Base-by-base conservation (phyloP, 2,888 invertebrate species). In the Rhaphigaster nebulosa region DNA sequence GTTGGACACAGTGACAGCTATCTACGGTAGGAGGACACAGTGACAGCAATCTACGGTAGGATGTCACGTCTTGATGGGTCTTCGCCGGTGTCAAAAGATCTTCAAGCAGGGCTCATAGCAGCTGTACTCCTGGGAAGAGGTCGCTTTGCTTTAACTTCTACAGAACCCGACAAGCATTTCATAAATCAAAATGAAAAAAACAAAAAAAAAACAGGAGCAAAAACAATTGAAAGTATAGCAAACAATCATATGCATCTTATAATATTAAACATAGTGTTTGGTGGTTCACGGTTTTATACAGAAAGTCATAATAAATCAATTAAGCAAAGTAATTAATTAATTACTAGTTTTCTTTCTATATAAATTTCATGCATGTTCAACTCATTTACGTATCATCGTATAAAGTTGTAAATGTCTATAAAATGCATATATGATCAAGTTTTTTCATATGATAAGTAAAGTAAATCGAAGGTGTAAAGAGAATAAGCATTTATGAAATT, bases 61-160 rank as follows among this genome's bases (percentile, higher is more conserved):
- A 38, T 23, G 34, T 15, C 13, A 34, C 6, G 34, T 34, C 70
- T 76, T 34, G 70, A 20, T 38, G 70, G 26, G 70, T 23, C 70
- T 34, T 76, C 70, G 70, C 18, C 1, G 29, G 70, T 29, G 29
- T 18, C 15, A 34, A 70, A 76, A 6, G 70, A 20, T 76, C 70
- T 76, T 76, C 70, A 76, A 76, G 70, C 70, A 1, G 34, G 13
- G 34, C 20, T 76, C 70, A 76, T 76, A 76, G 70, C 70, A 76
- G 70, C 18, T 76, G 34, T 76, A 70, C 70, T 70, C 65, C 70
- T 29, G 70, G 20, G 34, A 23, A 15, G 70, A 20, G 34, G 34
- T 76, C 38, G 70, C 34, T 76, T 76, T 76, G 70, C 34, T 76
- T 76, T 76, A 76, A 34, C 8, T 34, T 76, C 70, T 76, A 38